A percentile compares a stretch with the other conserved stretches of the same genome.
phyloP scores from a whole-genome alignment of 2,113 vertebrate species.

The Scalopus aquaticus region DNA sequence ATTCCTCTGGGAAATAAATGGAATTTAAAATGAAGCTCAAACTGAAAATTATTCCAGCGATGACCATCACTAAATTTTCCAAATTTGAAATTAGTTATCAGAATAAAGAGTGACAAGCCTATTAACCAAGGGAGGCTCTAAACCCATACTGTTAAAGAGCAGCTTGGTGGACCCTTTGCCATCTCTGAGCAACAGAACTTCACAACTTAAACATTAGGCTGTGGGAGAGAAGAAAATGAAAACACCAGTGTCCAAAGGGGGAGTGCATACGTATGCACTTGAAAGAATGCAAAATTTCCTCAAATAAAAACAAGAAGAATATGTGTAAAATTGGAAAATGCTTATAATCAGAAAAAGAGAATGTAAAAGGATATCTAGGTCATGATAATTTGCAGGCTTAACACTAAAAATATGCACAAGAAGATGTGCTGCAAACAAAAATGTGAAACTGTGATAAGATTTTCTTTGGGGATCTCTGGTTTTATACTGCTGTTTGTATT shows the following conservation, averaged over 20 bases:
- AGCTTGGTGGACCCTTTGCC: neutral
- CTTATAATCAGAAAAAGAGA: neutral
- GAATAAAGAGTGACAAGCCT: neutral
- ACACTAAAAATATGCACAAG: neutral
- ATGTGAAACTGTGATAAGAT: neutral
- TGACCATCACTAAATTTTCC: neutral
- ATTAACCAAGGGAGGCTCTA: neutral
- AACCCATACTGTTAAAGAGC: neutral
- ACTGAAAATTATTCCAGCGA: neutral
- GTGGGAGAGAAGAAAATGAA: neutral
- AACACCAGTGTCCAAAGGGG: neutral
- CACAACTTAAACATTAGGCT: neutral
- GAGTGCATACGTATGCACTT: neutral
- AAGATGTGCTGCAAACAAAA: neutral
- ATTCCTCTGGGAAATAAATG: neutral
- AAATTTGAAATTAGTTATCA: neutral
- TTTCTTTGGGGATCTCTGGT: neutral
- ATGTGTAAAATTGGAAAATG: neutral
- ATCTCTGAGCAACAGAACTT: neutral
- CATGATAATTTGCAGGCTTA: neutral
- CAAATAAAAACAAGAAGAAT: constrained; percentile 24
- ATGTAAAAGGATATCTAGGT: neutral
- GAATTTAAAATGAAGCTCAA: constrained; percentile 30
- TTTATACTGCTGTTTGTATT: neutral
- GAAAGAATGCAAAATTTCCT: constrained; percentile 1